phyloP scores from a whole-genome alignment of 1,140 invertebrate genomes.

The Dryas iulia region DNA sequence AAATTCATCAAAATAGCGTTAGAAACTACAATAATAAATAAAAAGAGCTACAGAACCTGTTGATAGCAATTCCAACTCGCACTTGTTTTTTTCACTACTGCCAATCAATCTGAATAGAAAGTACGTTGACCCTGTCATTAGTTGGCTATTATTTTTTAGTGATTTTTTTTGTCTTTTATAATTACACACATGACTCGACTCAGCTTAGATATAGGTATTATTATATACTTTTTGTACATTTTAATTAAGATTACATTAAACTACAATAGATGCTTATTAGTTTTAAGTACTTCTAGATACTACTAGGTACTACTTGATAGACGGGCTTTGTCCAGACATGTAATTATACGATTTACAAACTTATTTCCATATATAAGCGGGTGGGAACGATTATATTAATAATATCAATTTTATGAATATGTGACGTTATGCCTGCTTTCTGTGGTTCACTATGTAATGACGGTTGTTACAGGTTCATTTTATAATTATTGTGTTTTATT shows the following conservation, averaged over 20 bases:
- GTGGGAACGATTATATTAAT: background rate
- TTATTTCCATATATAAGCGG: background rate
- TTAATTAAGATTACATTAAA: background rate
- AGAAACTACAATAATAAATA: background rate
- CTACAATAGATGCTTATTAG: background rate
- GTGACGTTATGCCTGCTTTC: no score
- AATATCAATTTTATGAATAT: background rate
- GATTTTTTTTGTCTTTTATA: conserved; percentile 8
- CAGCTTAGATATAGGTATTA: background rate
- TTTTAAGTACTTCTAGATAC: background rate
- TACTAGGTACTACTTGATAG: background rate
- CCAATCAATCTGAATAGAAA: conserved; percentile 23
- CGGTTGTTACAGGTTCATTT: background rate
- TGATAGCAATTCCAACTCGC: background rate
- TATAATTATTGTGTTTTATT: no score
- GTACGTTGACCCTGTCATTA: conserved; percentile 29
- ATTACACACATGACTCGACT: background rate
- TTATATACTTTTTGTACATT: background rate
- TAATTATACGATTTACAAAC: background rate
- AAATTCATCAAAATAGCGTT: background rate
- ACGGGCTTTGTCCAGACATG: background rate
- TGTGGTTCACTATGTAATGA: background rate
- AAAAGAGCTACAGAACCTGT: background rate
- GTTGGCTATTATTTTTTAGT: conserved; percentile 10
- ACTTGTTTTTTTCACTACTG: background rate